Conservation (phyloP, 2,888 invertebrate species). For the Zonitis immaculata region DNA sequence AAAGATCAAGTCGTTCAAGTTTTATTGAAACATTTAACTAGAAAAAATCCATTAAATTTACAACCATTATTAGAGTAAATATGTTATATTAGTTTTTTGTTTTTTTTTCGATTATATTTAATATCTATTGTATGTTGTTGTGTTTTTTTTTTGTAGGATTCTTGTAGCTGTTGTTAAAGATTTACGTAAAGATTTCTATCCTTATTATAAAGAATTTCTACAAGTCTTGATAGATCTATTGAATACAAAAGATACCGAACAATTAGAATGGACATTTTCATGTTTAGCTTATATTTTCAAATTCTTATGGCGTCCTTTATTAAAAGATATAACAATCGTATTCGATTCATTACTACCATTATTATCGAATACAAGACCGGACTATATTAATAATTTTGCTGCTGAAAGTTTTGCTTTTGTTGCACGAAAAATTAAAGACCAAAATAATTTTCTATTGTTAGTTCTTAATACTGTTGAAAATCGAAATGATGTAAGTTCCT, state of each 20-base stretch:
- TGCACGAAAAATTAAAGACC: constrained; percentile 80
- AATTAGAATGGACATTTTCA: constrained; percentile 80
- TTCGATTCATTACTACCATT: constrained; percentile 70
- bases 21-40: constrained; percentile 67
- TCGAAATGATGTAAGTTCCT: constrained; percentile 61
- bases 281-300: constrained; percentile 89
- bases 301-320: constrained; percentile 75
- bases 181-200: constrained; percentile 82
- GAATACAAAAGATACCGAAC: constrained; percentile 73
- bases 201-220: constrained; percentile 74
- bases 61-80: constrained; percentile 85
- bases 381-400: constrained; percentile 87
- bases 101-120: no score
- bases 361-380: constrained; percentile 70
- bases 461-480: constrained; percentile 63
- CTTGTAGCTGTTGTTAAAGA: constrained; percentile 83
- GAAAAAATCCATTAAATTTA: constrained; percentile 67
- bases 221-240: constrained; percentile 66
- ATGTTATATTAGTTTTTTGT: no score
- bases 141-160: constrained; percentile 62
- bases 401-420: constrained; percentile 96
- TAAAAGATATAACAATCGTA: constrained; percentile 71
- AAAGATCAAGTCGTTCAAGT: constrained; percentile 71
- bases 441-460: constrained; percentile 65
- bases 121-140: no score